Conservation (phyloP, 2,888 invertebrate genomes). For the Nebria brevicollis region DNA sequence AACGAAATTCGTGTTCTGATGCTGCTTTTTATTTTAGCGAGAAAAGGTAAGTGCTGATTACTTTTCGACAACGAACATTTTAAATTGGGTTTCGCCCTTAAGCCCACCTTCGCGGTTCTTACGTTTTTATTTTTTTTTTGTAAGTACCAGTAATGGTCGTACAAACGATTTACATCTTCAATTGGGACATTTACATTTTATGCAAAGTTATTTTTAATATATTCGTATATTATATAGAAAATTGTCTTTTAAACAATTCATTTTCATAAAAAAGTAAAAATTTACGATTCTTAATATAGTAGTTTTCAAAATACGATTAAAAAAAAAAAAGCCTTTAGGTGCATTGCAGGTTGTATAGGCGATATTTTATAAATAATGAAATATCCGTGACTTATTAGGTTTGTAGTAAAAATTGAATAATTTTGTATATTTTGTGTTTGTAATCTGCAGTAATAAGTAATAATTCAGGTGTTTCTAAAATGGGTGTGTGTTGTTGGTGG, state of each 20-base stretch:
- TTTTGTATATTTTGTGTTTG: too few relatives aligned
- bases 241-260: too few relatives aligned
- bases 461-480: background rate
- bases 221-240: background rate
- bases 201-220: background rate
- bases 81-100: constrained; percentile 60
- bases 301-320: too few relatives aligned
- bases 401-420: too few relatives aligned
- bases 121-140: constrained; percentile 12
- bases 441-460: background rate
- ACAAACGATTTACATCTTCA: constrained; percentile 42
- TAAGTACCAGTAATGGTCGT: constrained; percentile 18
- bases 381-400: too few relatives aligned
- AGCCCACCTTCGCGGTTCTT: background rate
- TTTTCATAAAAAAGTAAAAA: too few relatives aligned
- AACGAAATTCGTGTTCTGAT: constrained; percentile 59
- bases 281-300: too few relatives aligned
- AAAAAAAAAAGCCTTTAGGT: too few relatives aligned
- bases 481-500: background rate
- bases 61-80: constrained; percentile 61
- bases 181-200: constrained; percentile 25
- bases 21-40: constrained; percentile 57
- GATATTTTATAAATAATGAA: too few relatives aligned
- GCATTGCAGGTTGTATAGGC: too few relatives aligned
- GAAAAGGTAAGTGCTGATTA: constrained; percentile 60